Evolutionary conservation across 2,888 invertebrate genomes (phyloP), one percentile per base, ranked within the genome.

Genomic region (Anticlea derivata): DNA sequence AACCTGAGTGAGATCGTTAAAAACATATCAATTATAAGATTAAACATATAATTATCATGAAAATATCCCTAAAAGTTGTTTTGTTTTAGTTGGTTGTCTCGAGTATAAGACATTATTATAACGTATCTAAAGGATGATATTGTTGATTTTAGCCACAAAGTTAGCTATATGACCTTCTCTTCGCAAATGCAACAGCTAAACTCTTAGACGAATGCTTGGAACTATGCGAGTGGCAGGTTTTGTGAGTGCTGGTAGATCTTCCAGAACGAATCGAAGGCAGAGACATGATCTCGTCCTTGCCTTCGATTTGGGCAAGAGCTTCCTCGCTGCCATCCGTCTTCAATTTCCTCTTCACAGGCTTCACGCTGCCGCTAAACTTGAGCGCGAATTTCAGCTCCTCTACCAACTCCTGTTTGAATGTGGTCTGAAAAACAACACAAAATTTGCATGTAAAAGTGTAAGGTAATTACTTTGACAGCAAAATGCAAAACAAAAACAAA

Each of bases 381-480:
- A 93, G 63, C 1, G 93, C 92, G 67, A 95, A 95, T 65, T 92
- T 92, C 26, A 95, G 61, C 70, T 95, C 95, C 63, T 92, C 92
- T 35, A 91, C 71, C 6, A 94, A 64, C 66, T 93, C 93, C 50
- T 91, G 86, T 63, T 90, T 92, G 72, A 94, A 94, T 0, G 92
- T 83, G 0, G 92, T 85, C 90, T 94, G 82, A 11, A 78, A 78
- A 29, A 27, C 1, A 22, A 23, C 12, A 24, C n/a, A 26, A 12
- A 23, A 24, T 34, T 10, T 34, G 10, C 5, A 3, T 12, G 33
- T 3, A n/a, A n/a, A n/a, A n/a, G n/a, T n/a, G n/a, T n/a, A n/a
- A n/a, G n/a, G n/a, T n/a, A n/a, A n/a, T n/a, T n/a, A n/a, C n/a
- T n/a, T n/a, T n/a, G n/a, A n/a, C n/a, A n/a, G n/a, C n/a, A n/a